phyloP scores from a whole-genome alignment of 2,888 invertebrate genomes.

The Panzeria rudis region DNA sequence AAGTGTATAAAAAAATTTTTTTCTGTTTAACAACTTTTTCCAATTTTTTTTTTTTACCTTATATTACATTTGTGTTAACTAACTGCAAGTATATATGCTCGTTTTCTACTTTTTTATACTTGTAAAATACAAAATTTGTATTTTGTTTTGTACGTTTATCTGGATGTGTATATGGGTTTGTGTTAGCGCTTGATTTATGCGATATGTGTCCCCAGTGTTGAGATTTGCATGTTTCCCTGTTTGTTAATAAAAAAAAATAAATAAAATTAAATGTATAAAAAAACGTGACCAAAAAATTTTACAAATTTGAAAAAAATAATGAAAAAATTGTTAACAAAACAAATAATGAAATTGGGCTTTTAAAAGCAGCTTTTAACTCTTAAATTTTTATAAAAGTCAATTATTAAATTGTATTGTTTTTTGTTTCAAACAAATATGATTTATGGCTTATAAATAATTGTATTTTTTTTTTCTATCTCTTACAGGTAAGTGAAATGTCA shows the following conservation, averaged over 20 bases:
- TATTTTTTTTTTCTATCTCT: background rate
- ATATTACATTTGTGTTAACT: slow-evolving; percentile 47
- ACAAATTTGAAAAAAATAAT: background rate
- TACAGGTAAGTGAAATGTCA: slow-evolving; percentile 59
- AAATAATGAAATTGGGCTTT: slow-evolving; percentile 15
- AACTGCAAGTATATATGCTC: background rate
- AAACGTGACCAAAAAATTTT: background rate
- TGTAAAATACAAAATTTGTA: slow-evolving; percentile 8
- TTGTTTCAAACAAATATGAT: slow-evolving; percentile 15
- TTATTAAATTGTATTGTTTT: slow-evolving; percentile 35
- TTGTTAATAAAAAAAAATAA: slow-evolving; percentile 4
- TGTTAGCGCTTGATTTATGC: slow-evolving; percentile 71
- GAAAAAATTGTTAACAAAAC: background rate
- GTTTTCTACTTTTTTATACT: background rate
- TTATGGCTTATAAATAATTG: slow-evolving; percentile 33
- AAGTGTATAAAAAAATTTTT: slow-evolving; percentile 40
- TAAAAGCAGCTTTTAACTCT: slow-evolving; percentile 36
- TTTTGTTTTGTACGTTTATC: slow-evolving; percentile 21
- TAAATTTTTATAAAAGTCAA: slow-evolving; percentile 61
- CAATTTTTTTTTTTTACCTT: background rate
- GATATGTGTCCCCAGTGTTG: slow-evolving; percentile 66
- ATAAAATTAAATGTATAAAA: background rate
- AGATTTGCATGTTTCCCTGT: slow-evolving; percentile 36
- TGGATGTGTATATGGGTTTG: slow-evolving; percentile 18
- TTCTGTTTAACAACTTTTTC: background rate